Evolutionary conservation across 2,113 vertebrate genomes (phyloP).

Genomic region (Castor canadensis): DNA sequence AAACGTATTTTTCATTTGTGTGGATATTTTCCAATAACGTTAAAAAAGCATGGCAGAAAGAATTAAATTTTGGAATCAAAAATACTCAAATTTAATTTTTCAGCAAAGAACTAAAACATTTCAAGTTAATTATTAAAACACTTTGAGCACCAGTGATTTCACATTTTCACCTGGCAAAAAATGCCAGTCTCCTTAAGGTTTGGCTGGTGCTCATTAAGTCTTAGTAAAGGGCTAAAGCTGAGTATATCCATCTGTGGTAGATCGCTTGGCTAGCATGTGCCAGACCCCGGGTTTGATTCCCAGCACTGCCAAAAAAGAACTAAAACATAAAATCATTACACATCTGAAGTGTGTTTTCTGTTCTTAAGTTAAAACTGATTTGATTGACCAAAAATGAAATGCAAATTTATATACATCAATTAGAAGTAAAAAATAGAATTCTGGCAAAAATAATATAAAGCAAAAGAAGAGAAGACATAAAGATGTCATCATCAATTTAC

Average conservation of each 20-base stretch:
- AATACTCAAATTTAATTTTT: neutral
- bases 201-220: neutral
- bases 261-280: too few species aligned
- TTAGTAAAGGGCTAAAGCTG: too few species aligned
- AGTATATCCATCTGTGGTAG: too few species aligned
- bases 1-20: neutral
- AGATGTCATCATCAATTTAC: neutral
- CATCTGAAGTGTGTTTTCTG: neutral
- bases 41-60: neutral
- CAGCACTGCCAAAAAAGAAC: too few species aligned
- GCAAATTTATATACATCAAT: neutral
- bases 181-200: neutral
- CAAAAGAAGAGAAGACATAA: neutral
- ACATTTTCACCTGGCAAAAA: neutral
- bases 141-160: neutral
- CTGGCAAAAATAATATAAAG: neutral
- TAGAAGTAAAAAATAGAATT: too few species aligned
- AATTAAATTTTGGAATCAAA: neutral
- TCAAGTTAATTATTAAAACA: neutral
- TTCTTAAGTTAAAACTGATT: neutral
- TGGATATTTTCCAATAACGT: neutral
- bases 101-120: neutral
- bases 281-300: too few species aligned
- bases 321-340: neutral
- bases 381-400: neutral